A percentile compares a stretch with the other conserved stretches of the same genome.
phyloP scores from a whole-genome alignment of 2,888 invertebrate genomes.

The Buathra laborator region DNA sequence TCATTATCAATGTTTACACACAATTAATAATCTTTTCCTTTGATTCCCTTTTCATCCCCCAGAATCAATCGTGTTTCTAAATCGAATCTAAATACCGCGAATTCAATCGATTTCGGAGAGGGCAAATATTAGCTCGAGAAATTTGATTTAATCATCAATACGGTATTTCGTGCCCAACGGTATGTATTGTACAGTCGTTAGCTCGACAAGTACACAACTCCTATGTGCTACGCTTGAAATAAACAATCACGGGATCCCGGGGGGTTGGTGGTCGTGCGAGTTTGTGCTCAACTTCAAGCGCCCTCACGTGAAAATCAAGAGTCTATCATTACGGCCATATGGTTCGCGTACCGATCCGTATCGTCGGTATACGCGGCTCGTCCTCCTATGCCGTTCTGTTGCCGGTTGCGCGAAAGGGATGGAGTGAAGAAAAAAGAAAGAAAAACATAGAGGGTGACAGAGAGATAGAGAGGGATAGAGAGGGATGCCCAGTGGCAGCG shows the following conservation, averaged over 20 bases:
- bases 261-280: slow-evolving; percentile 14
- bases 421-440: background rate
- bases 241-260: slow-evolving; percentile 50
- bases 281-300: slow-evolving; percentile 58
- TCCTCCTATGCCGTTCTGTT: slow-evolving; percentile 54
- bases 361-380: slow-evolving; percentile 76
- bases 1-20: background rate
- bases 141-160: slow-evolving; percentile 25
- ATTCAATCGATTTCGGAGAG: slow-evolving; percentile 6
- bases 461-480: slow-evolving; percentile 19
- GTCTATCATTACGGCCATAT: slow-evolving; percentile 84
- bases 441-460: background rate
- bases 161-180: background rate
- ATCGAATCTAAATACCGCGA: slow-evolving; percentile 36
- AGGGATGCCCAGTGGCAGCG: slow-evolving; percentile 37
- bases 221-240: slow-evolving; percentile 21
- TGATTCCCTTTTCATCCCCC: background rate
- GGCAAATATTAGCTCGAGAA: background rate
- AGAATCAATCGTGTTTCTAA: slow-evolving; percentile 16
- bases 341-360: slow-evolving; percentile 82
- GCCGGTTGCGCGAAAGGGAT: slow-evolving; percentile 21
- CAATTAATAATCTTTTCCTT: background rate
- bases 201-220: background rate
- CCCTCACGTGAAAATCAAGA: slow-evolving; percentile 83
- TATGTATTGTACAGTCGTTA: background rate